Percentiles rank a stretch among this genome's conserved stretches.
These are phyloP conservation scores for Drosophila percnosoma DNA, from an alignment of 2,888 invertebrate species.

Conservation along the genomic window DNA sequence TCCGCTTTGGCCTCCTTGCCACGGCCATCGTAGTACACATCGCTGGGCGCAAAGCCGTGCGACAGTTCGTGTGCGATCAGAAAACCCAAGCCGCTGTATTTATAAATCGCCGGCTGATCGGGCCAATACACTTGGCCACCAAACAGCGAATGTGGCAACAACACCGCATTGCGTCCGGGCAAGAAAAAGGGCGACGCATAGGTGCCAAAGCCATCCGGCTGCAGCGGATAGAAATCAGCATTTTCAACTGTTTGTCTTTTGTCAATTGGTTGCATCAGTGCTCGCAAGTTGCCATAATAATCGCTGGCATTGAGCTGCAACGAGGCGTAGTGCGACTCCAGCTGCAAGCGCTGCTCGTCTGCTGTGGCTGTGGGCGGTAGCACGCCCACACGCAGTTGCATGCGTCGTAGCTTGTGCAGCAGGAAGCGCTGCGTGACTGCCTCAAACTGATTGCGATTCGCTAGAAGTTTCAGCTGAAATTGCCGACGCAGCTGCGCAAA, in stretches of 20 bases:
- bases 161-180: constrained; percentile 27
- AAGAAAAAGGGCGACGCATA: constrained; percentile 60
- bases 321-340: constrained; percentile 36
- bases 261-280: constrained; percentile 5
- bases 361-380: constrained; percentile 30
- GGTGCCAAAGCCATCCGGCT: constrained; percentile 44
- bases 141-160: constrained; percentile 54
- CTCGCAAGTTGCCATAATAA: constrained; percentile 52
- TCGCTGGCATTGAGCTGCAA: constrained; percentile 41
- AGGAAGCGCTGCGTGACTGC: constrained; percentile 18
- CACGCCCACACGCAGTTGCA: constrained; percentile 53
- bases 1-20: constrained; percentile 1
- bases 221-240: constrained; percentile 8
- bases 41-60: constrained; percentile 51
- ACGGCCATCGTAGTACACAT: constrained; percentile 12
- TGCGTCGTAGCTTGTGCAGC: constrained; percentile 41
- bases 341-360: constrained; percentile 8
- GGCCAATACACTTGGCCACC: constrained; percentile 34
- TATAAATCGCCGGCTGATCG: constrained; percentile 20
- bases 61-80: constrained; percentile 58
- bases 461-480: constrained; percentile 29
- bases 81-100: constrained; percentile 55
- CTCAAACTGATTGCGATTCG: constrained; percentile 51
- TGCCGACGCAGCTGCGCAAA: constrained; percentile 48
- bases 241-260: neutral